A percentile compares a stretch with the other conserved stretches of the same genome.
Conservation (phyloP, 2,797 vertebrate genomes). For the Hapalemur alaotrensis region DNA sequence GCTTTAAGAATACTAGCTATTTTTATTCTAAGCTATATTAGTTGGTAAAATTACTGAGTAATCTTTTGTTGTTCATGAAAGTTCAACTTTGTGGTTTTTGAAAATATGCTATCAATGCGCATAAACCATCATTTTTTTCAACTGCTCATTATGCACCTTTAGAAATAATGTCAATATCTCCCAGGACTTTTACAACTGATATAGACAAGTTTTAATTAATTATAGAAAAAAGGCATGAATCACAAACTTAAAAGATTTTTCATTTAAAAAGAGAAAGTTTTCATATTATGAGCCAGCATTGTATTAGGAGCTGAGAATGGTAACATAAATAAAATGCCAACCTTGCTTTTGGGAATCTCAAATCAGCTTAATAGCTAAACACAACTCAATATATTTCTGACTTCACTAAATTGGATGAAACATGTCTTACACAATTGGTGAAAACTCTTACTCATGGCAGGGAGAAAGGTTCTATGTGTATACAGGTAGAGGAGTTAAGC, state of each 20-base stretch:
- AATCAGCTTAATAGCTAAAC: conserved; percentile 37
- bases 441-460: conserved; percentile 16
- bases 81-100: neutral
- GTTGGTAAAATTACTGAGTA: neutral
- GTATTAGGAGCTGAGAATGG: neutral
- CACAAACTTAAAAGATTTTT: neutral
- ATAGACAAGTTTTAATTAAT: conserved; percentile 39
- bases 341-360: conserved; percentile 25
- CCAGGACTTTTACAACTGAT: neutral
- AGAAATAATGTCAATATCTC: neutral
- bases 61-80: neutral
- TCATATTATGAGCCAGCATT: neutral
- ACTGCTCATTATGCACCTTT: neutral
- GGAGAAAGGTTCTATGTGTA: neutral
- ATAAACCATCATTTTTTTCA: neutral
- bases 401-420: neutral
- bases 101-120: neutral
- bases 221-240: conserved; percentile 15
- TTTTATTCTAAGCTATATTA: neutral
- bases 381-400: neutral
- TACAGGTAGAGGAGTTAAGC: neutral
- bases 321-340: conserved; percentile 19
- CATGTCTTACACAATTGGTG: neutral
- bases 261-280: conserved; percentile 18
- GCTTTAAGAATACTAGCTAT: neutral